Conservation (phyloP, 1,140 invertebrate genomes). For the Tyrophagus putrescentiae region DNA sequence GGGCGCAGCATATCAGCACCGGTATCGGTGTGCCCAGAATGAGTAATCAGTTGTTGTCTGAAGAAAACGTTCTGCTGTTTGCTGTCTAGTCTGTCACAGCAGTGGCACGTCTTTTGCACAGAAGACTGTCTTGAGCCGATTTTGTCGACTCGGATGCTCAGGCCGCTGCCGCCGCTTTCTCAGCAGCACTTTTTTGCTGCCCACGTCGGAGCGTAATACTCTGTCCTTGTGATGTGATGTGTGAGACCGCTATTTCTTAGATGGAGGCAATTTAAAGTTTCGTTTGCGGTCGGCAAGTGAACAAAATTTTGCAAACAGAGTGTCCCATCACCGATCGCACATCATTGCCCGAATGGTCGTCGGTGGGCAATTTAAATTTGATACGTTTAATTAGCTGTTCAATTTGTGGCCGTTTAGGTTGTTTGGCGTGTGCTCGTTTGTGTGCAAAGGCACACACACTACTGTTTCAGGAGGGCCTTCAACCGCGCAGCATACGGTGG, state of each 20-base stretch:
- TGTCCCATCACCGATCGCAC: too few species aligned
- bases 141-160: too few species aligned
- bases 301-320: too few species aligned
- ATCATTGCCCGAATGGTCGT: too few species aligned
- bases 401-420: background rate
- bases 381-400: constrained; percentile 8
- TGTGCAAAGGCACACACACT: background rate
- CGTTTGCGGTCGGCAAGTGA: too few species aligned
- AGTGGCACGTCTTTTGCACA: background rate
- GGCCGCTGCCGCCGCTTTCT: too few species aligned
- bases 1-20: background rate
- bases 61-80: background rate
- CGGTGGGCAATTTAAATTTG: constrained; percentile 3
- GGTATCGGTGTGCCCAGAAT: constrained; percentile 7
- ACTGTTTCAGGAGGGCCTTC: background rate
- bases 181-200: too few species aligned
- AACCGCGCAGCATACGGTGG: background rate
- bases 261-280: too few species aligned
- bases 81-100: background rate
- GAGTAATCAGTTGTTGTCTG: background rate
- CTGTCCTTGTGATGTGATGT: too few species aligned
- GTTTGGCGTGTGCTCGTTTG: constrained; percentile 10
- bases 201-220: too few species aligned
- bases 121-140: too few species aligned
- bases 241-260: too few species aligned